These are phyloP conservation scores for Aquatica leii DNA, from an alignment of 2,888 invertebrate genomes.

Conservation along the genomic window DNA sequence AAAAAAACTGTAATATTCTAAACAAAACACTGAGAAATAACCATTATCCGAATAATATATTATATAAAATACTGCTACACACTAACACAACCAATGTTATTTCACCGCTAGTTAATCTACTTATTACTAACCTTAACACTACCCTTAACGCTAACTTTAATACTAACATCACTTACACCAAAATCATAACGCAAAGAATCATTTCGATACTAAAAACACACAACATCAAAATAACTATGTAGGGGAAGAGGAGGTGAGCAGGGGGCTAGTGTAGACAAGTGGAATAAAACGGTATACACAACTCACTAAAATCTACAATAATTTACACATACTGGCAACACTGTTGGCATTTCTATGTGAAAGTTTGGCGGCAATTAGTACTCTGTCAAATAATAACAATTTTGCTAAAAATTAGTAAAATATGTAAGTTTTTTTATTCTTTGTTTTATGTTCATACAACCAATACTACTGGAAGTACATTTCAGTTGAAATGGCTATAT, in stretches of 20 bases:
- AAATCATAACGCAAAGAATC: too few relatives aligned
- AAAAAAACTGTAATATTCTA: too few relatives aligned
- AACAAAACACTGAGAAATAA: too few relatives aligned
- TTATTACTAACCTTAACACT: too few relatives aligned
- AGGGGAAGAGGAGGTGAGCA: not conserved
- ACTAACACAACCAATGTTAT: too few relatives aligned
- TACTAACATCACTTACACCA: too few relatives aligned
- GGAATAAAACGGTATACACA: constrained; percentile 1
- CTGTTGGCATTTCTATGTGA: constrained; percentile 2
- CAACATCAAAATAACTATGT: too few relatives aligned
- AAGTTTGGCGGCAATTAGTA: not conserved
- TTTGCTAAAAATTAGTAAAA: not conserved
- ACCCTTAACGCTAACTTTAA: too few relatives aligned
- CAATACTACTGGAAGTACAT: constrained; percentile 1
- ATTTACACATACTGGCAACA: not conserved
- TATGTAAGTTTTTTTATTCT: not conserved
- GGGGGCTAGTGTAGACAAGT: constrained; percentile 5
- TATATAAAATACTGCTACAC: too few relatives aligned
- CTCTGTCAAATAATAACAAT: not conserved
- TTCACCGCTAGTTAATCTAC: too few relatives aligned
- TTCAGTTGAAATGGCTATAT: constrained; percentile 1
- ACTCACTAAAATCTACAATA: constrained; percentile 3
- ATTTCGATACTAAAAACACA: too few relatives aligned
- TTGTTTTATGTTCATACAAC: not conserved
- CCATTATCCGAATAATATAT: too few relatives aligned